These are phyloP conservation scores for Chrysaora quinquecirrha DNA, from an alignment of 30 jellyfish, hydroid and myxozoan genomes.

Conservation along the genomic window DNA sequence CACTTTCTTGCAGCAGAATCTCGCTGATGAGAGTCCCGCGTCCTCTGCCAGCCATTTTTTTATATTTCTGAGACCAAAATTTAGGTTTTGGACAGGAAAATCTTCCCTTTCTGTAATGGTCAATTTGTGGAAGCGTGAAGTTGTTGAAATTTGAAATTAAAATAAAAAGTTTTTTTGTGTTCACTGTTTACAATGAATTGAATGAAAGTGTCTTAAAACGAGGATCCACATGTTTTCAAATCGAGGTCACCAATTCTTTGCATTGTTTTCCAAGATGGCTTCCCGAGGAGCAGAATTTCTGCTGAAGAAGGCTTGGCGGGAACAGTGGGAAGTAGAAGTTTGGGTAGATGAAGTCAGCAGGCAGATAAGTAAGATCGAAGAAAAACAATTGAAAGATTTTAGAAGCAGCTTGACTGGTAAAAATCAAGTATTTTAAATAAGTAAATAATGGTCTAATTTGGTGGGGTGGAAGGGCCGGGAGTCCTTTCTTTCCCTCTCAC, in stretches of 20 bases:
- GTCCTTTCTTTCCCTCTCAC: no score
- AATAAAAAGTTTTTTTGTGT: no score
- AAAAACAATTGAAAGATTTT: not conserved
- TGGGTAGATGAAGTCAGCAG: conserved; percentile 43
- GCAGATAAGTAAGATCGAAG: not conserved
- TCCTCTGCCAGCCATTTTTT: conserved; percentile 54
- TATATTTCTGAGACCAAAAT: not conserved
- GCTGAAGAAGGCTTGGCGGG: conserved; percentile 57
- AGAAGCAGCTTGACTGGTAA: conserved; percentile 27
- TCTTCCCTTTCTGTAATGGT: no score
- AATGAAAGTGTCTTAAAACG: no score
- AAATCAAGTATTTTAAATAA: not conserved
- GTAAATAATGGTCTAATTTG: no score
- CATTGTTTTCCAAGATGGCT: conserved; percentile 41
- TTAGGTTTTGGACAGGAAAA: not conserved
- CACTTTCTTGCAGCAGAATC: not conserved
- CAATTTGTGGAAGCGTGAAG: no score
- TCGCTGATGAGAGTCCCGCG: conserved; percentile 38
- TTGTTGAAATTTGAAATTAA: no score
- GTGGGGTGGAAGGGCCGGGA: no score
- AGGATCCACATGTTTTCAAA: not conserved
- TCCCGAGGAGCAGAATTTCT: not conserved
- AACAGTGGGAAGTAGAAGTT: conserved; percentile 41
- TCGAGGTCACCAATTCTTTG: not conserved
- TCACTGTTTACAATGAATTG: no score